Percentiles rank a stretch among this genome's conserved stretches.
phyloP scores from a whole-genome alignment of 2,113 vertebrate species.

The Myxocyprinus asiaticus region DNA sequence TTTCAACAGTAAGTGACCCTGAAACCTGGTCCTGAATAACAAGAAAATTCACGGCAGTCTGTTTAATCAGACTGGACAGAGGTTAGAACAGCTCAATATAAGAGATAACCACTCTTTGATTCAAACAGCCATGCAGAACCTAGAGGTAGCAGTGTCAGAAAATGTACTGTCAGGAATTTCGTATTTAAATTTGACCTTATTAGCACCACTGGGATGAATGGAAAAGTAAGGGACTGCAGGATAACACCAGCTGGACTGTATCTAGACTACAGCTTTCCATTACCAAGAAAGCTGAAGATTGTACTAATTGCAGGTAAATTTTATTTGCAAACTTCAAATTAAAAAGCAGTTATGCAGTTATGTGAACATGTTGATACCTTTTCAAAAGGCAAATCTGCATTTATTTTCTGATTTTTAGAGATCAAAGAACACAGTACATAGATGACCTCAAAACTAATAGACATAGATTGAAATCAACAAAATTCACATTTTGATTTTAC shows the following conservation, averaged over 20 bases:
- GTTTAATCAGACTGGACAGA: constrained; percentile 94
- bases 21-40: constrained; percentile 82
- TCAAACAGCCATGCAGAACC: constrained; percentile 86
- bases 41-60: constrained; percentile 83
- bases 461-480: too few relatives aligned
- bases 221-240: constrained; percentile 42
- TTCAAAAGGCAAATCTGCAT: too few relatives aligned
- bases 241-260: constrained; percentile 18
- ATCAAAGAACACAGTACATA: too few relatives aligned
- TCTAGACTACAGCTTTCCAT: constrained; percentile 27
- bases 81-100: constrained; percentile 96
- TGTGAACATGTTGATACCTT: too few relatives aligned
- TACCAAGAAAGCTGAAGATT: too few relatives aligned
- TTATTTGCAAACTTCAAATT: too few relatives aligned
- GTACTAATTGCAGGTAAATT: too few relatives aligned
- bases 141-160: constrained; percentile 75
- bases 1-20: constrained; percentile 75
- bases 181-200: constrained; percentile 78
- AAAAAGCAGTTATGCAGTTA: too few relatives aligned
- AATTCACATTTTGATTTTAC: too few relatives aligned
- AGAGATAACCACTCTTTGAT: constrained; percentile 93
- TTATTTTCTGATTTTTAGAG: too few relatives aligned
- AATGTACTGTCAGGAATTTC: constrained; percentile 78
- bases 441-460: too few relatives aligned
- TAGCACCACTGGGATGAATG: constrained; percentile 68